These are phyloP conservation scores for Leptatherina wallacei DNA, from an alignment of 2,797 vertebrate species.

Conservation along the genomic window DNA sequence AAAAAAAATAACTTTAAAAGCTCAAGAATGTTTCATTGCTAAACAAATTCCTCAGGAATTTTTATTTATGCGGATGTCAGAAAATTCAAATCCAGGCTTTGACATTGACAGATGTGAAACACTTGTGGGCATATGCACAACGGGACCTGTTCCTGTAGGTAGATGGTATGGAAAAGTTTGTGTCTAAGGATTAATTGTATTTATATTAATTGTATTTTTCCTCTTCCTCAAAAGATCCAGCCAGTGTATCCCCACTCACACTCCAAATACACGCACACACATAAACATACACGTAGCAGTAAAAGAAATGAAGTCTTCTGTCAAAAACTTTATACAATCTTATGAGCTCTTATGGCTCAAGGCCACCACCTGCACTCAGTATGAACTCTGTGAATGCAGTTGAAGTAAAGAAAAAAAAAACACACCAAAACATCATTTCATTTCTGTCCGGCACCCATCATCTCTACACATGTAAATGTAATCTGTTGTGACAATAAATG, in stretches of 20 bases:
- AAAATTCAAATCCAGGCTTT: constrained; percentile 31
- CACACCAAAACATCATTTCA: constrained; percentile 58
- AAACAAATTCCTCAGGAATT: constrained; percentile 76
- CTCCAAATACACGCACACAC: constrained; percentile 39
- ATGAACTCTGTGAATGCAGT: constrained; percentile 68
- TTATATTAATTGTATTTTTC: constrained; percentile 31
- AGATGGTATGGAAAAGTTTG: constrained; percentile 20
- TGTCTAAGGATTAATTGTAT: constrained; percentile 35
- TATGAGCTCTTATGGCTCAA: constrained; percentile 49
- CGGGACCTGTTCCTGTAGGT: constrained; percentile 11
- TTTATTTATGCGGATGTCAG: constrained; percentile 49
- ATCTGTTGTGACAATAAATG: constrained; percentile 95
- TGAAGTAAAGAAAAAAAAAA: constrained; percentile 39
- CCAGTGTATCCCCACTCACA: constrained; percentile 53
- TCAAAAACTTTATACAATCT: constrained; percentile 39
- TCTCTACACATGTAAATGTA: constrained; percentile 90
- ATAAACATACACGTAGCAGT: constrained; percentile 37
- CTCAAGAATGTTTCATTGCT: constrained; percentile 55
- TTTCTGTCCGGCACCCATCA: constrained; percentile 84
- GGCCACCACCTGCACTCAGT: constrained; percentile 64
- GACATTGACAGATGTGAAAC: constrained; percentile 29
- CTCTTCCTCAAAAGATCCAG: constrained; percentile 49
- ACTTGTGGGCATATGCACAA: constrained; percentile 25
- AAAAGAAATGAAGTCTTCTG: constrained; percentile 29
- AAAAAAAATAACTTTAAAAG: constrained; percentile 27